Base-by-base conservation (phyloP, 2,888 invertebrate species). In the Pseudoips prasinana region DNA sequence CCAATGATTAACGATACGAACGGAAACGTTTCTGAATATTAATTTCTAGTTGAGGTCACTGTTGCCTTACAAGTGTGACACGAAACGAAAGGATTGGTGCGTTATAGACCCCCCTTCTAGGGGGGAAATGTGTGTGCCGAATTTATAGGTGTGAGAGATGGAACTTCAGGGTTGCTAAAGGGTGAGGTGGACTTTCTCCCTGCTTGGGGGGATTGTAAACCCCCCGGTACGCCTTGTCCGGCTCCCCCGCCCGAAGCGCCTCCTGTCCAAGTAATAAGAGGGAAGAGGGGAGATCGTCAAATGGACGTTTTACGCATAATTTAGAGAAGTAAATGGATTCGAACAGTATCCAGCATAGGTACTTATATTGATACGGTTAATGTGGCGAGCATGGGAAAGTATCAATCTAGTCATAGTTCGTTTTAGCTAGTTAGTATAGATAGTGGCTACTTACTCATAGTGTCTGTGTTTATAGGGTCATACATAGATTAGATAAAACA, bases 231-330 rank as follows among this genome's bases (percentile, higher is more conserved):
- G 84, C 87, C 87, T 85, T 85, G 87, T 87, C 87, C 87, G 78
- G 87, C 84, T 75, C 83, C 85, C 79, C 87, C 85, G 84, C 84
- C 84, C 77, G 76, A 68, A 80, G 82, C 83, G 70, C 83, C 77
- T 82, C 73, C 87, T 87, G 87, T 86, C 87, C 87, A 86, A 84
- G 85, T 87, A 86, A 87, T 87, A 87, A 87, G 87, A 87, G 86
- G 82, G 80, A 79, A 86, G 86, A 86, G 86, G 85, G 82, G 86
- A 73, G 85, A 77, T 78, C 85, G 85, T 85, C 88, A 88, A 89
- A 88, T 88, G 88, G 89, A 89, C 89, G 89, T 89, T 89, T 89
- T 89, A 89, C 89, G 89, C 89, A 89, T 89, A 89, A 89, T 89
- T 89, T 89, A 89, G 87, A 87, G 82, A 85, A 86, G 86, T 86